Conservation (phyloP, 2,113 vertebrate genomes). For the Cygnus atratus region DNA sequence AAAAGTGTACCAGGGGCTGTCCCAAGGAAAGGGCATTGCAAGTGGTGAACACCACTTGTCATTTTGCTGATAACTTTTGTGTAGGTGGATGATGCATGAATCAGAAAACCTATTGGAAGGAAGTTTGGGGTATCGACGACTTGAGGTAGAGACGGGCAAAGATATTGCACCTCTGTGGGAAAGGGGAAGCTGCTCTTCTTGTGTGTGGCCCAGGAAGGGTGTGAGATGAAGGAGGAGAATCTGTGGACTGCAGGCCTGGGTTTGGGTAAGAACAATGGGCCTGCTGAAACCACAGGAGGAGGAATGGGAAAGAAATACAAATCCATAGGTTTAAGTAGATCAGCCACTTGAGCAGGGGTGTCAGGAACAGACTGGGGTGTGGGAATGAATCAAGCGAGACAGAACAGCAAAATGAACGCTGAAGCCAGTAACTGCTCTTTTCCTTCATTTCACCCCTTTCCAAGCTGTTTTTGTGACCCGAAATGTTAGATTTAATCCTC, state of each 20-base stretch:
- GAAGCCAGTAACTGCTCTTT: neutral
- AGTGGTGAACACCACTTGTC: too few relatives aligned
- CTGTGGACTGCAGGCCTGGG: neutral
- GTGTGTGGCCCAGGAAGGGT: neutral
- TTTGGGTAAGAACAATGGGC: neutral
- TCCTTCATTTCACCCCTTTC: neutral
- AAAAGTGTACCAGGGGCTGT: neutral
- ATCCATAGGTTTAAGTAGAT: neutral
- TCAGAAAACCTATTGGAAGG: neutral
- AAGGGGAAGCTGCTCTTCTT: neutral
- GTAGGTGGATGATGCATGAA: neutral
- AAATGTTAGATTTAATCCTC: neutral
- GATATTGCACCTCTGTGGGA: neutral
- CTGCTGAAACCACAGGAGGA: neutral
- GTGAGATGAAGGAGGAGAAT: neutral
- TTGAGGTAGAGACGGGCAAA: neutral
- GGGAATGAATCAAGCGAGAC: neutral
- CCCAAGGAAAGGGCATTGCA: neutral
- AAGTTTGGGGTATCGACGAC: neutral
- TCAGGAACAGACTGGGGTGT: neutral
- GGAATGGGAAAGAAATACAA: neutral
- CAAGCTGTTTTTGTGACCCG: neutral
- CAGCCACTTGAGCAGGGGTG: neutral
- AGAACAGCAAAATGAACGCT: neutral
- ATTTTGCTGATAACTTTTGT: neutral